phyloP scores from a whole-genome alignment of 2,888 invertebrate genomes.

The Leptarthrus brevirostris region DNA sequence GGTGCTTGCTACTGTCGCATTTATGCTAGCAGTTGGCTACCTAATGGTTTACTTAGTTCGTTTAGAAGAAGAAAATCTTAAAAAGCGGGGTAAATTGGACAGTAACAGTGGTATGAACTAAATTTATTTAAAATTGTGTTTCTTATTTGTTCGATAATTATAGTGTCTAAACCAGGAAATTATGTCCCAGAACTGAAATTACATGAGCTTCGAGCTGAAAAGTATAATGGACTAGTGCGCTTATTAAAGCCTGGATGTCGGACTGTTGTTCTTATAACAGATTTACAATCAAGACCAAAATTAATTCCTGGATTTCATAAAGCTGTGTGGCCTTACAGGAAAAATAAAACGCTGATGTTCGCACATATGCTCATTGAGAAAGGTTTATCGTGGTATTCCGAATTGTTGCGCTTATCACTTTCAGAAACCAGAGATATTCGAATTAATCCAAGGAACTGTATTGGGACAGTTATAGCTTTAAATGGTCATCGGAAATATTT shows the following conservation, averaged over 20 bases:
- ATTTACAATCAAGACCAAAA: conserved; percentile 86
- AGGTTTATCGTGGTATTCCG: conserved; percentile 92
- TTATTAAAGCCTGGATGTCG: conserved; percentile 94
- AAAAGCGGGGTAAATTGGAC: conserved; percentile 56
- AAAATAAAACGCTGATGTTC: conserved; percentile 96
- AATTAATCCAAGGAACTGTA: conserved; percentile 96
- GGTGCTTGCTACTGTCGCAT: conserved; percentile 79
- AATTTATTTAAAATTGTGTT: neutral
- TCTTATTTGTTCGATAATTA: neutral
- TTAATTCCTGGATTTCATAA: conserved; percentile 92
- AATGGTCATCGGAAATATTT: conserved; percentile 98
- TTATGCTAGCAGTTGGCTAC: conserved; percentile 84
- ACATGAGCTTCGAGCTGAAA: conserved; percentile 93
- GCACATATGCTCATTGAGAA: conserved; percentile 93
- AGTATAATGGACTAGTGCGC: conserved; percentile 93
- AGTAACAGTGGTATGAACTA: conserved; percentile 20
- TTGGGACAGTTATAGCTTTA: conserved; percentile 94
- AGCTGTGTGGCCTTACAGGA: conserved; percentile 95
- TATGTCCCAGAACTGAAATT: conserved; percentile 77
- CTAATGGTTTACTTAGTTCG: conserved; percentile 85
- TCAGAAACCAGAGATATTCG: conserved; percentile 84
- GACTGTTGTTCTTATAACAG: conserved; percentile 90
- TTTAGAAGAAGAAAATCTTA: conserved; percentile 65
- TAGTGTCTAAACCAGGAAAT: conserved; percentile 56
- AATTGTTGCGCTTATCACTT: conserved; percentile 86